Percentiles rank a stretch among this genome's conserved stretches.
These are phyloP conservation scores for Plebejus melissa DNA, from an alignment of 2,888 invertebrate genomes.

Conservation along the genomic window DNA sequence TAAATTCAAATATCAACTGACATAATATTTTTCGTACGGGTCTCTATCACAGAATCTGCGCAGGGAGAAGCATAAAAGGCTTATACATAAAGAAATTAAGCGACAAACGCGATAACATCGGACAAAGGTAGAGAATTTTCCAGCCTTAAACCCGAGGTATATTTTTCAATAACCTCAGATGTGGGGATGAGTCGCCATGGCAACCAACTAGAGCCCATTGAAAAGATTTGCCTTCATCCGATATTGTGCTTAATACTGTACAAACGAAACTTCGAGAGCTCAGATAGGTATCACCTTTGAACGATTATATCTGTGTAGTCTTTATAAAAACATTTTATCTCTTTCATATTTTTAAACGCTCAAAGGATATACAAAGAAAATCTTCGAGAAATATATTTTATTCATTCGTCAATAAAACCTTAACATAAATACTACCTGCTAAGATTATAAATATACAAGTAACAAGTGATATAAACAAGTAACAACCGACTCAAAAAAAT, in stretches of 20 bases:
- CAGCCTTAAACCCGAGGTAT: constrained; percentile 40
- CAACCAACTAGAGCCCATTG: constrained; percentile 62
- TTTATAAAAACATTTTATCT: constrained; percentile 24
- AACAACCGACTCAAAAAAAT: no score
- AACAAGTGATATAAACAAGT: no score
- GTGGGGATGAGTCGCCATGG: constrained; percentile 62
- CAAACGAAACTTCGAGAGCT: constrained; percentile 51
- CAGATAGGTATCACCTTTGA: constrained; percentile 55
- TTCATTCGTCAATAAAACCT: background rate
- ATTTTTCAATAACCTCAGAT: constrained; percentile 43
- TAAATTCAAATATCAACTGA: background rate
- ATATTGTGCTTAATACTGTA: constrained; percentile 69
- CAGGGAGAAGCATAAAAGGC: background rate
- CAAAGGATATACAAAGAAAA: background rate
- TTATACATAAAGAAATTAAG: constrained; percentile 33
- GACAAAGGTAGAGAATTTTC: constrained; percentile 41
- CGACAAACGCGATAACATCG: constrained; percentile 38
- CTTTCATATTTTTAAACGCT: constrained; percentile 12
- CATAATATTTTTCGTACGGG: background rate
- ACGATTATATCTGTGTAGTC: constrained; percentile 32
- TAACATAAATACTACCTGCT: background rate
- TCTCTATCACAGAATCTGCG: background rate
- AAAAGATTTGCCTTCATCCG: constrained; percentile 65
- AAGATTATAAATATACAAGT: no score
- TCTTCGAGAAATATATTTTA: constrained; percentile 1